Conservation (phyloP, 2,888 invertebrate genomes). For the Julus scandinavius region DNA sequence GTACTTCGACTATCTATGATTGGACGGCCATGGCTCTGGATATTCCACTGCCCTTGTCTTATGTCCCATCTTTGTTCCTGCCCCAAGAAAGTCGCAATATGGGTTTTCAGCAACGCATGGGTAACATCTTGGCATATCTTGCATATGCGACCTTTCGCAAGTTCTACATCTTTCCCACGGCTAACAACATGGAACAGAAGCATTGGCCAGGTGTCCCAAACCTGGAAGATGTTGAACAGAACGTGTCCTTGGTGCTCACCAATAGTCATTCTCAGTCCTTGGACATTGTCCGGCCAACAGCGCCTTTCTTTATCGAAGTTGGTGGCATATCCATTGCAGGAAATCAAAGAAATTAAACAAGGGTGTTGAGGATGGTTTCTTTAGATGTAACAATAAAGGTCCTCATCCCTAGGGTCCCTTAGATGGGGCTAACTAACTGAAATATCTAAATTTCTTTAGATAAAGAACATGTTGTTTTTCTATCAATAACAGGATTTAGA, state of each 20-base stretch:
- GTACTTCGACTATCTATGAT: background rate
- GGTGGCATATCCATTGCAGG: slow-evolving; percentile 41
- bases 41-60: background rate
- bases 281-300: background rate
- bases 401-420: too few relatives aligned
- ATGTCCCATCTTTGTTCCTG: background rate
- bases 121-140: background rate
- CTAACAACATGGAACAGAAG: background rate
- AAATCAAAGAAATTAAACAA: background rate
- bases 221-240: slow-evolving; percentile 11
- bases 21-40: background rate
- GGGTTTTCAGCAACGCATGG: background rate
- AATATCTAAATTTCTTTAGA: too few relatives aligned
- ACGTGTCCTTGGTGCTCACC: slow-evolving; percentile 39
- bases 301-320: background rate
- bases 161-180: background rate
- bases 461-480: too few relatives aligned
- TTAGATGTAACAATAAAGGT: too few relatives aligned
- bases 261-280: slow-evolving; percentile 20
- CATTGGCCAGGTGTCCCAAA: background rate
- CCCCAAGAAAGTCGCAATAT: background rate
- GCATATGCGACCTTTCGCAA: too few relatives aligned
- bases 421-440: too few relatives aligned
- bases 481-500: background rate
- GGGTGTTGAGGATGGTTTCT: too few relatives aligned